These are phyloP conservation scores for Flexamia atlantica DNA, from an alignment of 2,888 invertebrate species.

Conservation along the genomic window DNA sequence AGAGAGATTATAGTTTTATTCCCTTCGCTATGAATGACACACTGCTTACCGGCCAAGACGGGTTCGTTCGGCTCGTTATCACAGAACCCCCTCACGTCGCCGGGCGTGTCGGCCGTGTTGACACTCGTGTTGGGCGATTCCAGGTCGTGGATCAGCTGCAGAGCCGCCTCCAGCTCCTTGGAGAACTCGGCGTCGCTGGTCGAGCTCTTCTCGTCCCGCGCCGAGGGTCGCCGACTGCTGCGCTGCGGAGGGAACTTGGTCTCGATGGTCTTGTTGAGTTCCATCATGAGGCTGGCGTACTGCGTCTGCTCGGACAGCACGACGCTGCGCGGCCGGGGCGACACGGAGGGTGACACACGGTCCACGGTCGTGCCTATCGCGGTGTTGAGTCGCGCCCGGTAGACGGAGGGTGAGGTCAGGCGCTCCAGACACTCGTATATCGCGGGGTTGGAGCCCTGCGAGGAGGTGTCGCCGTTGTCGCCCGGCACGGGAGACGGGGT, in stretches of 20 bases:
- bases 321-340: conserved; percentile 71
- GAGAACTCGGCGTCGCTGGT: conserved; percentile 73
- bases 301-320: conserved; percentile 74
- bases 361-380: conserved; percentile 67
- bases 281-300: conserved; percentile 76
- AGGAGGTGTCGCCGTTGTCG: conserved; percentile 72
- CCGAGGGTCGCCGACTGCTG: conserved; percentile 58
- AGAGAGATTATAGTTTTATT: conserved; percentile 58
- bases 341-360: conserved; percentile 66
- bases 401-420: conserved; percentile 75
- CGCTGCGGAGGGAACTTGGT: conserved; percentile 60
- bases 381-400: conserved; percentile 74
- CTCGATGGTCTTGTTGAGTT: conserved; percentile 75
- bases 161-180: conserved; percentile 76
- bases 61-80: conserved; percentile 41
- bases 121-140: conserved; percentile 75
- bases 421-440: conserved; percentile 76
- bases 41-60: conserved; percentile 69
- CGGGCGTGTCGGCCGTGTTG: conserved; percentile 71
- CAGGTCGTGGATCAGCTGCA: conserved; percentile 76
- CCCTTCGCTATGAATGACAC: conserved; percentile 53
- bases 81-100: conserved; percentile 38
- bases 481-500: conserved; percentile 75
- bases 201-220: conserved; percentile 49
- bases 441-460: conserved; percentile 72